Percentiles rank a stretch among this genome's conserved stretches.
These are phyloP conservation scores for Limnephilus auricula DNA, from an alignment of 2,888 invertebrate species.

Conservation along the genomic window DNA sequence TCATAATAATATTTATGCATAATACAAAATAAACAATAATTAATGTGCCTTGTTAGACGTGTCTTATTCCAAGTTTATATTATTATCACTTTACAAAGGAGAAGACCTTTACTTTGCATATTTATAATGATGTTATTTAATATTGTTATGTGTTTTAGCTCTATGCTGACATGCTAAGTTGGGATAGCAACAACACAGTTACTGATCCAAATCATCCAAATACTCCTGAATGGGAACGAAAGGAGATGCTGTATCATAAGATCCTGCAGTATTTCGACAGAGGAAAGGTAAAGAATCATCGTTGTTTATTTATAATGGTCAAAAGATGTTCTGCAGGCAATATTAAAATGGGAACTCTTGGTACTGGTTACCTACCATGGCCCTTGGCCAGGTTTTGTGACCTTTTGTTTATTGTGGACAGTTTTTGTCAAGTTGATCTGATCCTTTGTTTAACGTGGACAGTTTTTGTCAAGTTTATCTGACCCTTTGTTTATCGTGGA, in stretches of 20 bases:
- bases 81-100: too few relatives aligned
- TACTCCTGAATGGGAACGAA: constrained; percentile 92
- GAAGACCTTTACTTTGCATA: neutral
- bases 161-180: constrained; percentile 93
- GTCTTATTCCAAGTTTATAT: neutral
- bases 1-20: constrained; percentile 5
- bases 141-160: constrained; percentile 72
- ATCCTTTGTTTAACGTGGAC: too few relatives aligned
- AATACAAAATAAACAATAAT: neutral
- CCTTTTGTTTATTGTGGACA: too few relatives aligned
- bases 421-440: too few relatives aligned
- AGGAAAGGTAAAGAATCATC: constrained; percentile 84
- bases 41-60: neutral
- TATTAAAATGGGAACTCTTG: neutral
- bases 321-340: neutral
- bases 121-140: constrained; percentile 12
- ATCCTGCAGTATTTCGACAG: constrained; percentile 95
- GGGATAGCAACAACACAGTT: constrained; percentile 84
- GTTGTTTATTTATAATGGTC: neutral
- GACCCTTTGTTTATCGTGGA: too few relatives aligned
- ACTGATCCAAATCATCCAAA: constrained; percentile 85
- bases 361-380: neutral
- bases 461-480: too few relatives aligned
- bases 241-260: constrained; percentile 91
- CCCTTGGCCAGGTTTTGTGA: neutral